Evolutionary conservation across 2,797 vertebrate species (phyloP).

Genomic region (Typhlichthys eigenmanni): DNA sequence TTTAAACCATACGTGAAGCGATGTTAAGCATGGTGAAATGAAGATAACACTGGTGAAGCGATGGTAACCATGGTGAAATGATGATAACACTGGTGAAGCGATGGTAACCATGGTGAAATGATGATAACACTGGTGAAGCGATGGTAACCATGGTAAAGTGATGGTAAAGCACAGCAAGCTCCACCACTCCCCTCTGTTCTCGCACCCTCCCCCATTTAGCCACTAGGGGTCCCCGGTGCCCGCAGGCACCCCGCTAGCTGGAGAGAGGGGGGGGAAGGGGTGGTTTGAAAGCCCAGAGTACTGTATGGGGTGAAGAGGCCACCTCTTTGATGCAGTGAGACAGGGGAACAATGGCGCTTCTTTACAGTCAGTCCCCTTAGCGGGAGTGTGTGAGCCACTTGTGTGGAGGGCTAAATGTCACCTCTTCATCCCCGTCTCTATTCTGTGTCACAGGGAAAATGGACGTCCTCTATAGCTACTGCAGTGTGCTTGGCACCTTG

Average conservation of each 20-base stretch:
- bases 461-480: constrained; percentile 5
- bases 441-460: not conserved
- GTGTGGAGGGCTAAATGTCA: constrained; percentile 2
- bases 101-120: no score
- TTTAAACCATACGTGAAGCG: no score
- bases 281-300: constrained; percentile 45
- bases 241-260: constrained; percentile 29
- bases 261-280: constrained; percentile 47
- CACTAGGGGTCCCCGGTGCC: constrained; percentile 29
- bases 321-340: constrained; percentile 1
- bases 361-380: constrained; percentile 42
- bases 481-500: constrained; percentile 2
- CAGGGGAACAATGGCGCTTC: constrained; percentile 42
- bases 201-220: constrained; percentile 56
- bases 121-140: constrained; percentile 49
- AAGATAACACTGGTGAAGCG: no score
- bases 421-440: not conserved
- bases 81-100: no score
- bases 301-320: constrained; percentile 22
- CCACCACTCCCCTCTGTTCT: constrained; percentile 41
- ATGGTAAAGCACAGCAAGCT: constrained; percentile 31
- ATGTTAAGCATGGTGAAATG: no score
- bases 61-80: no score
- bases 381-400: constrained; percentile 13
- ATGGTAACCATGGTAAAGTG: constrained; percentile 38